These are phyloP conservation scores for Drosophila nr. medialis DNA, from an alignment of 2,888 invertebrate species.

Conservation along the genomic window DNA sequence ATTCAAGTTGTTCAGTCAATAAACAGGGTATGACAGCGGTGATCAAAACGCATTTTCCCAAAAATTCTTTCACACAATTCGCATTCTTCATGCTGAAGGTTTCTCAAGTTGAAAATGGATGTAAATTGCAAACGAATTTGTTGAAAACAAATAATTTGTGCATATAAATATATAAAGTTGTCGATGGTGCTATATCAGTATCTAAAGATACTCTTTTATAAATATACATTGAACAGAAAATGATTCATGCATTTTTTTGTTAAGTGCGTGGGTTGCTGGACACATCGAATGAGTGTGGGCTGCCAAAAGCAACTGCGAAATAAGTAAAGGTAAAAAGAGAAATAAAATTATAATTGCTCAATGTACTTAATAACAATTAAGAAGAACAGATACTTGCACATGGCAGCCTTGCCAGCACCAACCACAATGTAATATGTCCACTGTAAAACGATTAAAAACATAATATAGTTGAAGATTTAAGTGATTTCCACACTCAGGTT, in stretches of 20 bases:
- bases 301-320: slow-evolving; percentile 58
- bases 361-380: slow-evolving; percentile 27
- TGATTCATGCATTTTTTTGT: slow-evolving; percentile 52
- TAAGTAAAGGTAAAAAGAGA: slow-evolving; percentile 38
- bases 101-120: slow-evolving; percentile 28
- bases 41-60: not conserved
- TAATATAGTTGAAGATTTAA: slow-evolving; percentile 9
- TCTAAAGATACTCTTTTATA: slow-evolving; percentile 53
- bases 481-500: slow-evolving; percentile 36
- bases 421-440: slow-evolving; percentile 52
- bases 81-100: not conserved
- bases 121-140: slow-evolving; percentile 29
- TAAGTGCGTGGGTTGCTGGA: slow-evolving; percentile 64
- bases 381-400: slow-evolving; percentile 3
- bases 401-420: slow-evolving; percentile 28
- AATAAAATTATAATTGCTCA: slow-evolving; percentile 23
- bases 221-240: slow-evolving; percentile 49
- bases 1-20: not conserved
- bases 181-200: slow-evolving; percentile 39
- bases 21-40: slow-evolving; percentile 12
- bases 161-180: slow-evolving; percentile 24
- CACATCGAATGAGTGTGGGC: slow-evolving; percentile 20
- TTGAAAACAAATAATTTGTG: slow-evolving; percentile 34
- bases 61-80: not conserved
- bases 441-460: slow-evolving; percentile 31